Base-by-base conservation (phyloP, 1,140 invertebrate genomes). In the Drosophila paulistorum region DNA sequence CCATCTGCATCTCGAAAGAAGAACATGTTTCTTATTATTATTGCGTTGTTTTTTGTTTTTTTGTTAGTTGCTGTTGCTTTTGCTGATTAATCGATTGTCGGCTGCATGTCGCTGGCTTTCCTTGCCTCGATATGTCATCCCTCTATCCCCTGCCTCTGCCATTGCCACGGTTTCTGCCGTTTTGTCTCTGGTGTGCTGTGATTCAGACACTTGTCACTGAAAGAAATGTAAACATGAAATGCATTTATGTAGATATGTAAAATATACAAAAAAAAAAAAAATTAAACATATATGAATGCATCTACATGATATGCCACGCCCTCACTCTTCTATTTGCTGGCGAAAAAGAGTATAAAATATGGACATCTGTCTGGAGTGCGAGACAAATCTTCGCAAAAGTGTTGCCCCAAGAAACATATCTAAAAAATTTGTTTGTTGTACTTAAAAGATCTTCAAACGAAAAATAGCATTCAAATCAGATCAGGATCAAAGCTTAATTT, bases 151-250 rank as follows among this genome's bases (percentile, higher is more conserved):
- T 59, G 41, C 60, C 60, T 9, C 74, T 57, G 64, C 10, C 37
- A 3, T 10, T 70, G 79, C 68, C 75, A 51, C 45, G 17, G 23
- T 51, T 23, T 51, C 45, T 51, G 45, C 45, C 17, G 45, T 20
- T 20, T 51, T 59, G 35, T 7, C 30, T 37, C 57, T 37, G 17
- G 3, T 37, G 30, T 59, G 57, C 73, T 73, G 80, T 87, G 83
- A 87, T 89, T 87, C 83, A 87, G 83, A 84, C 84, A 87, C 83
- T 87, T 87, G 83, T 87, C 83, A 87, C 83, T 87, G 83, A 77
- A 89, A 84, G 45, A 87, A 87, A 87, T 87, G 84, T 89, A 89
- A 89, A 87, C 84, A 87, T 84, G 83, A 87, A 87, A 87, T 89
- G 83, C 84, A 89, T 87, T 87, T 87, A 89, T 86, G 79, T 87